Conservation (phyloP, 2,888 invertebrate genomes). For the Andrena flavipes region DNA sequence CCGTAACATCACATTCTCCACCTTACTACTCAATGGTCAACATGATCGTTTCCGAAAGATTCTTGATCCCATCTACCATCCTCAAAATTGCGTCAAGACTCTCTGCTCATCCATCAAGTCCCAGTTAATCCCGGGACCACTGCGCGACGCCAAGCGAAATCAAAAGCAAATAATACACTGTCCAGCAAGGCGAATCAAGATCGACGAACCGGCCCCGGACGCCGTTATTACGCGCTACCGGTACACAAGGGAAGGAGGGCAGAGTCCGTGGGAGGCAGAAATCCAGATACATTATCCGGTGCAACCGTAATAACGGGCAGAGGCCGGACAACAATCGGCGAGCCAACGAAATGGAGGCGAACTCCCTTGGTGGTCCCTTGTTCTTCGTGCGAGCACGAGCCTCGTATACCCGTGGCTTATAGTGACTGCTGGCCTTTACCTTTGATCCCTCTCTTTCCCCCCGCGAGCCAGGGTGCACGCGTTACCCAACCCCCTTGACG, state of each 20-base stretch:
- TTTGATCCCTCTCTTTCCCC: constrained; percentile 54
- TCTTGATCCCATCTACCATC: too few relatives aligned
- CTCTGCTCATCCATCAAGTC: too few relatives aligned
- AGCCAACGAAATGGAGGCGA: constrained; percentile 63
- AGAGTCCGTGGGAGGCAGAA: constrained; percentile 62
- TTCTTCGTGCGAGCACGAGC: constrained; percentile 52
- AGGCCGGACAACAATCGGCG: constrained; percentile 64
- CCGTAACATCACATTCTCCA: too few relatives aligned
- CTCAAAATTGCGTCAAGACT: too few relatives aligned
- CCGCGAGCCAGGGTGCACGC: constrained; percentile 38
- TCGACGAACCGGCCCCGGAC: constrained; percentile 25
- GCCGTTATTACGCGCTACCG: constrained; percentile 39
- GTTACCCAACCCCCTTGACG: constrained; percentile 39
- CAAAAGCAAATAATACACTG: constrained; percentile 39
- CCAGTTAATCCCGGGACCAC: not conserved
- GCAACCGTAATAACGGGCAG: constrained; percentile 62
- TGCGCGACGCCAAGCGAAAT: constrained; percentile 10
- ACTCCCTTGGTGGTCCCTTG: constrained; percentile 69
- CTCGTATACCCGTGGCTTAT: constrained; percentile 55
- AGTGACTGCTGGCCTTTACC: constrained; percentile 48
- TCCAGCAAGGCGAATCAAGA: constrained; percentile 44
- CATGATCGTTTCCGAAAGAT: too few relatives aligned
- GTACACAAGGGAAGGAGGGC: constrained; percentile 15
- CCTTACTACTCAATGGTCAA: too few relatives aligned
- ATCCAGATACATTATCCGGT: constrained; percentile 71